A percentile compares a stretch with the other conserved stretches of the same genome.
These are phyloP conservation scores for Zoanthus sociatus DNA, from an alignment of 92 coral and sea anemone genomes.

Conservation along the genomic window DNA sequence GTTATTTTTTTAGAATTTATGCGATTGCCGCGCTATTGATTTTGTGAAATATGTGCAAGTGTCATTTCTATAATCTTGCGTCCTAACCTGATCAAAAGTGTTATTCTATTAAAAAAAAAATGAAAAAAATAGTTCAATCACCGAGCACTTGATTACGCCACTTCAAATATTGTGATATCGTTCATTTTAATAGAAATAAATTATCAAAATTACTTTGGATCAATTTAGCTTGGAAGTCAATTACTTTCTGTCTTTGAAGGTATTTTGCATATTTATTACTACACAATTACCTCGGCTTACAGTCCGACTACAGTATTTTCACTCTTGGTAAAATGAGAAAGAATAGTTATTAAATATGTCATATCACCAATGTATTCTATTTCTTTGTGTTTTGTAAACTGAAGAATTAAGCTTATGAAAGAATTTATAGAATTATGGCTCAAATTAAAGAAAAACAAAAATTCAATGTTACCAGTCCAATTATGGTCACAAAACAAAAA, in stretches of 20 bases:
- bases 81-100: neutral
- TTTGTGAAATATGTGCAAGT: neutral
- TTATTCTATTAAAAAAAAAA: neutral
- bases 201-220: neutral
- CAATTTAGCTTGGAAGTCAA: neutral
- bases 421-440: neutral
- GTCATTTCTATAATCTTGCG: neutral
- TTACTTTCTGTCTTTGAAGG: neutral
- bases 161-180: slow-evolving; percentile 5
- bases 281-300: neutral
- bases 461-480: neutral
- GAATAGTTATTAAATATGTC: neutral
- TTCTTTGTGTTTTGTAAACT: neutral
- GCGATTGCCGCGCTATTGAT: neutral
- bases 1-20: neutral
- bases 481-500: neutral
- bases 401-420: neutral
- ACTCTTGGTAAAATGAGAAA: neutral
- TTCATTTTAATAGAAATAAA: neutral
- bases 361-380: neutral
- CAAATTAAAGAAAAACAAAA: neutral
- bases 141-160: neutral
- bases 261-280: slow-evolving; percentile 27
- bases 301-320: neutral
- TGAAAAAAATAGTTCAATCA: neutral